Conservation (phyloP, 2,888 invertebrate species). For the Hydrotaea diabolus region DNA sequence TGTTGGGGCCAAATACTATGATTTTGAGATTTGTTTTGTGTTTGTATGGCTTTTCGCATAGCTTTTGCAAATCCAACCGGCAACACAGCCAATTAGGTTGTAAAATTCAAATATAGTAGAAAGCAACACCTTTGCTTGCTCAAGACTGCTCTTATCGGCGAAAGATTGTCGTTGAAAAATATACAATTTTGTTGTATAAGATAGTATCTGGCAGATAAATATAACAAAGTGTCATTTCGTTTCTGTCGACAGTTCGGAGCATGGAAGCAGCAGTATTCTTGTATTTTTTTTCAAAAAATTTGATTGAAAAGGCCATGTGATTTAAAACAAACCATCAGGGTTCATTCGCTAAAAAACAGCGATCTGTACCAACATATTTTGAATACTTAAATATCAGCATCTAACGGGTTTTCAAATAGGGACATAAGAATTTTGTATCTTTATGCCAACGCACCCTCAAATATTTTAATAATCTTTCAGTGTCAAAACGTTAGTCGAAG, state of each 20-base stretch:
- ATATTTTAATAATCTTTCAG: no score
- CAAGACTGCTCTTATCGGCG: constrained; percentile 37
- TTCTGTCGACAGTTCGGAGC: background rate
- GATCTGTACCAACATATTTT: no score
- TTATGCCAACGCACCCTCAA: no score
- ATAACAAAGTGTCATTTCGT: background rate
- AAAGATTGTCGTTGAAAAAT: constrained; percentile 42
- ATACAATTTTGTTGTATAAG: constrained; percentile 19
- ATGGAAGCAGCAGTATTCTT: background rate
- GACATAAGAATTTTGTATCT: no score
- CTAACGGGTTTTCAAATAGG: no score
- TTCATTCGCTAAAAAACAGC: no score
- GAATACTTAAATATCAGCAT: no score
- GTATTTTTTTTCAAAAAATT: no score
- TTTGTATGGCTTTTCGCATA: background rate
- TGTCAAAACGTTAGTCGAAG: no score
- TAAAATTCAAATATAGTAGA: background rate
- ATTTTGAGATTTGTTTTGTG: background rate
- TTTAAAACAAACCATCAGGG: no score
- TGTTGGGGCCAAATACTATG: background rate
- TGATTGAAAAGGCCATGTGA: no score
- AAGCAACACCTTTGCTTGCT: constrained; percentile 27
- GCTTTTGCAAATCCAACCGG: background rate
- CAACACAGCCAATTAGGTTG: background rate
- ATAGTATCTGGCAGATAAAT: background rate